Percentiles rank a stretch among this genome's conserved stretches.
Evolutionary conservation across 2,888 invertebrate genomes (phyloP).

Genomic region (Oxyteleia sp.): DNA sequence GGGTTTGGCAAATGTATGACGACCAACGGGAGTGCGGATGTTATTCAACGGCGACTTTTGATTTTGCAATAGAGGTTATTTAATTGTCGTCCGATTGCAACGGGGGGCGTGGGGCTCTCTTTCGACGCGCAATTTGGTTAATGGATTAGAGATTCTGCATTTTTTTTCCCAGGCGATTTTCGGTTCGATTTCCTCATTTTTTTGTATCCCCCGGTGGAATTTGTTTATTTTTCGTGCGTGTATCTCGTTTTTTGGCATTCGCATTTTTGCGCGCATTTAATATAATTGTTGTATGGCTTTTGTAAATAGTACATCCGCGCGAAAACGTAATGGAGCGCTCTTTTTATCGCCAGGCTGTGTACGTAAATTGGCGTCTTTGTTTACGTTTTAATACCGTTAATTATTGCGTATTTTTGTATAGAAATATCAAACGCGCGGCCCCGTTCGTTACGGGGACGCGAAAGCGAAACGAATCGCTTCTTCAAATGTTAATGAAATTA

Average conservation of each 20-base stretch:
- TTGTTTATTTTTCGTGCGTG: conserved; percentile 4
- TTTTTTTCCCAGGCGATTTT: background rate
- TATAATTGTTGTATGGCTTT: conserved; percentile 21
- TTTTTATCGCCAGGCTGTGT: background rate
- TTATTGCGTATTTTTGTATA: conserved; percentile 23
- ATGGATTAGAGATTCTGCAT: conserved; percentile 33
- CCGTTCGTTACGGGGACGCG: conserved; percentile 50
- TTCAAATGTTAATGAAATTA: conserved; percentile 58
- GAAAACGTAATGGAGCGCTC: background rate
- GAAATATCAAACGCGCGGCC: conserved; percentile 1
- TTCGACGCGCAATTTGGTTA: conserved; percentile 7
- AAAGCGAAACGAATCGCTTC: too few relatives aligned
- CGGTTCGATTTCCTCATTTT: background rate
- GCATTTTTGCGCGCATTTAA: conserved; percentile 10
- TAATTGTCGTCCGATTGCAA: conserved; percentile 18
- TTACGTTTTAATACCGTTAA: conserved; percentile 27
- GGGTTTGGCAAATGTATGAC: too few relatives aligned
- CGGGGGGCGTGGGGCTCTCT: too few relatives aligned
- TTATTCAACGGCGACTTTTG: background rate
- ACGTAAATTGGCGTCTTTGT: conserved; percentile 28
- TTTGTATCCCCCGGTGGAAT: background rate
- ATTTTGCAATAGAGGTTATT: conserved; percentile 1
- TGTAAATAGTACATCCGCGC: conserved; percentile 18
- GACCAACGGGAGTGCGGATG: background rate
- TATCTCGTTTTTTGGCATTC: conserved; percentile 7